Percentiles rank a stretch among this genome's conserved stretches.
Evolutionary conservation across 2,797 vertebrate genomes (phyloP).

Genomic region (Hypotaenidia philippensis): DNA sequence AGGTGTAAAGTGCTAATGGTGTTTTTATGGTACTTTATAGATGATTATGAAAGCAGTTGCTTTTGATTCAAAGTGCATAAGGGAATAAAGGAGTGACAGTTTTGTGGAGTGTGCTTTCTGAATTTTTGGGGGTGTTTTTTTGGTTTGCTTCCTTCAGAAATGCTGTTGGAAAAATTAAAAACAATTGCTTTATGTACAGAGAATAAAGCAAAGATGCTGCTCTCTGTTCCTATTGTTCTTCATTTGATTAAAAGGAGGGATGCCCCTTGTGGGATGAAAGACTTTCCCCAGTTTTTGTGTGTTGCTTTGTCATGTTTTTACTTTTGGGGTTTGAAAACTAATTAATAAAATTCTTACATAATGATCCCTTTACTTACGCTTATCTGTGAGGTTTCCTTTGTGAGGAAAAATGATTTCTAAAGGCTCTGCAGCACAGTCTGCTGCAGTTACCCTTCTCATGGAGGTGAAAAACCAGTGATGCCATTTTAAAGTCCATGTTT

Average conservation of each 20-base stretch:
- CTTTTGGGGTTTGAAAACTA: background rate
- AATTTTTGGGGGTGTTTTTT: background rate
- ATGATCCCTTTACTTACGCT: background rate
- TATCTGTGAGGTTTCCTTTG: background rate
- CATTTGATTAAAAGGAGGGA: background rate
- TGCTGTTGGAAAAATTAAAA: background rate
- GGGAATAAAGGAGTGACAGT: background rate
- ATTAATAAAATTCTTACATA: background rate
- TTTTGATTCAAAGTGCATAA: background rate
- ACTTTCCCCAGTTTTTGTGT: background rate
- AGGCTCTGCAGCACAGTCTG: background rate
- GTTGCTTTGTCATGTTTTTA: background rate
- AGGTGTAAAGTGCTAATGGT: background rate
- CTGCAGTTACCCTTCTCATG: background rate
- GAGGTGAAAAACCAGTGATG: background rate
- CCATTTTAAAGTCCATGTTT: background rate
- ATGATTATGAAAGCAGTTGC: background rate
- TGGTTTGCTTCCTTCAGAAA: background rate
- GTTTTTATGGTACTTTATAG: background rate
- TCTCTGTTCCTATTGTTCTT: background rate
- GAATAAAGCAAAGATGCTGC: background rate
- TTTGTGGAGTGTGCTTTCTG: background rate
- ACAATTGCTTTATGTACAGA: background rate
- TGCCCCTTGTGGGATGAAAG: background rate
- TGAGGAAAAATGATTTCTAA: background rate